phyloP scores from a whole-genome alignment of 2,888 invertebrate species.

The Hedya salicella region DNA sequence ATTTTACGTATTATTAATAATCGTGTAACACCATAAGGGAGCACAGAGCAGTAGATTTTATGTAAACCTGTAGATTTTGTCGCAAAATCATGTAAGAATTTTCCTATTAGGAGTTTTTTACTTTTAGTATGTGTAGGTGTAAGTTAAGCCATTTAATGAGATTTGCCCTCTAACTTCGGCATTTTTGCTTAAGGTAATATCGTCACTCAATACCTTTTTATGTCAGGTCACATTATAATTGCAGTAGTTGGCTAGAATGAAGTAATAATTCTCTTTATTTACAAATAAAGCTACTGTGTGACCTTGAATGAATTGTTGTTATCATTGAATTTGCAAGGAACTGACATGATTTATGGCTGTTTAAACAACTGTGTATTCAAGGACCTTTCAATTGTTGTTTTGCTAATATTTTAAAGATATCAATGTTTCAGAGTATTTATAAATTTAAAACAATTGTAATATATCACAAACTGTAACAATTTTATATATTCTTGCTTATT shows the following conservation, averaged over 20 bases:
- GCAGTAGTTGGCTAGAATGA: background rate
- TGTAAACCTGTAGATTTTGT: background rate
- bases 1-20: background rate
- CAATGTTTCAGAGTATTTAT: background rate
- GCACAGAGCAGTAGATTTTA: background rate
- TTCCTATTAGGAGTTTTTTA: constrained; percentile 41
- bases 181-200: constrained; percentile 14
- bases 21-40: background rate
- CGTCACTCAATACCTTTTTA: constrained; percentile 1
- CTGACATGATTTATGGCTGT: constrained; percentile 10
- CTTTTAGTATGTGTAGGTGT: constrained; percentile 47
- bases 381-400: background rate
- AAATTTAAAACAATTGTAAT: background rate
- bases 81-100: background rate
- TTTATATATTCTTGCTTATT: background rate
- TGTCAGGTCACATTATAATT: background rate
- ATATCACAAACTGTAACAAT: background rate
- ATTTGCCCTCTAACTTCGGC: constrained; percentile 57
- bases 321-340: constrained; percentile 18
- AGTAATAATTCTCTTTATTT: constrained; percentile 22
- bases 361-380: constrained; percentile 17
- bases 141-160: constrained; percentile 54
- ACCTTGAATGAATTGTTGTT: constrained; percentile 25
- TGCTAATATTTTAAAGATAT: constrained; percentile 4
- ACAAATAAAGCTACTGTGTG: constrained; percentile 21